Conservation (phyloP, 2,113 vertebrate genomes). For the Tetraodon nigroviridis region DNA sequence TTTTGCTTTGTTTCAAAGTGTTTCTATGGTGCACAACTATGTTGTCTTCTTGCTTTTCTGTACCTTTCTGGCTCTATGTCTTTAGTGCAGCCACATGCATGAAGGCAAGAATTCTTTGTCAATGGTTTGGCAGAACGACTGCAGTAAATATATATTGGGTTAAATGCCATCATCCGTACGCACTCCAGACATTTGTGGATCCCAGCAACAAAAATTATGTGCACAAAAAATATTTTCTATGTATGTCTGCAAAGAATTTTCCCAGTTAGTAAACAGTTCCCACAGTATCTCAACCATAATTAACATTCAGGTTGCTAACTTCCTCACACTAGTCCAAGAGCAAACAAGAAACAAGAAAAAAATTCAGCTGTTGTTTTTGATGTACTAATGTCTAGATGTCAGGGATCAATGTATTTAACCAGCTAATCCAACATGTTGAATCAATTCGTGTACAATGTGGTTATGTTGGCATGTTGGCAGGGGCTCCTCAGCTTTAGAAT, state of each 20-base stretch:
- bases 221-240: slow-evolving; percentile 19
- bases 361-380: slow-evolving; percentile 37
- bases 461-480: slow-evolving; percentile 54
- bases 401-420: slow-evolving; percentile 61
- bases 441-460: slow-evolving; percentile 67
- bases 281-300: slow-evolving; percentile 26
- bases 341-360: slow-evolving; percentile 45
- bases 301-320: slow-evolving; percentile 44
- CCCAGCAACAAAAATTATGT: slow-evolving; percentile 23
- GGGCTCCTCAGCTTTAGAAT: slow-evolving; percentile 62
- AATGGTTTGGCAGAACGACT: slow-evolving; percentile 55
- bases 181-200: slow-evolving; percentile 28
- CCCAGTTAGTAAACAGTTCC: slow-evolving; percentile 17
- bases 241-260: slow-evolving; percentile 21
- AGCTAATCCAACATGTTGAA: slow-evolving; percentile 71
- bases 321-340: slow-evolving; percentile 39
- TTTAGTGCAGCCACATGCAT: slow-evolving; percentile 59
- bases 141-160: slow-evolving; percentile 30
- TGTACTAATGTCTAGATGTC: slow-evolving; percentile 60
- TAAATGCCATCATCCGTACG: slow-evolving; percentile 23
- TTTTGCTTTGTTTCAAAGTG: slow-evolving; percentile 62
- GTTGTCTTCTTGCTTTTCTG: slow-evolving; percentile 38
- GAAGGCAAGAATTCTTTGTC: slow-evolving; percentile 53
- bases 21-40: slow-evolving; percentile 63
- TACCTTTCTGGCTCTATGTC: slow-evolving; percentile 58